Conservation (phyloP, 2,797 vertebrate species). For the Ibycter americanus region DNA sequence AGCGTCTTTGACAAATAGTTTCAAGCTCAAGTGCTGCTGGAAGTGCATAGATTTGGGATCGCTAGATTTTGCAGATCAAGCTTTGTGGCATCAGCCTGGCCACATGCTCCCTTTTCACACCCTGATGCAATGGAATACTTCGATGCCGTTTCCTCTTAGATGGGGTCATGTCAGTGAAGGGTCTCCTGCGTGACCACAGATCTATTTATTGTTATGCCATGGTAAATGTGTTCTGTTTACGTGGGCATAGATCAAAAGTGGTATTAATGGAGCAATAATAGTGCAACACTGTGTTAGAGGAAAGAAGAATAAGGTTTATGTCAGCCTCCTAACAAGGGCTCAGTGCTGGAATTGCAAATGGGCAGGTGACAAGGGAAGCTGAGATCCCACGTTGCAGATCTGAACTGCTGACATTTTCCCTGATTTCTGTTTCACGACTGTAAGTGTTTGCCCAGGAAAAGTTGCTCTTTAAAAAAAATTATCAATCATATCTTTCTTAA, state of each 20-base stretch:
- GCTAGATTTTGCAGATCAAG: neutral
- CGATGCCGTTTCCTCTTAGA: neutral
- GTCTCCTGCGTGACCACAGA: neutral
- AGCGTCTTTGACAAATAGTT: neutral
- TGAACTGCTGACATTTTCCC: neutral
- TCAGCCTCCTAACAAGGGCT: neutral
- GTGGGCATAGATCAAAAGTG: neutral
- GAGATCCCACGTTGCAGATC: neutral
- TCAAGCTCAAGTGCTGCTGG: neutral
- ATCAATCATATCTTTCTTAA: neutral
- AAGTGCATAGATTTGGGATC: neutral
- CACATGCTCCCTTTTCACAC: accelerated
- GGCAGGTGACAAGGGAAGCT: neutral
- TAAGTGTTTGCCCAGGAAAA: neutral
- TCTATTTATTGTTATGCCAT: neutral
- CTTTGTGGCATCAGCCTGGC: neutral
- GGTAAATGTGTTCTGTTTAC: neutral
- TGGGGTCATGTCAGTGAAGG: neutral
- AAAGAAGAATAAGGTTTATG: neutral
- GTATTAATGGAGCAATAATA: neutral
- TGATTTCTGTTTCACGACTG: neutral
- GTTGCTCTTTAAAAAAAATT: neutral
- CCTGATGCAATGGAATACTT: neutral
- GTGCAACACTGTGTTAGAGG: neutral
- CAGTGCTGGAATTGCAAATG: neutral